Percentiles rank a stretch among this genome's conserved stretches.
These are phyloP conservation scores for Lepidocyrtinus sp. DNA, from an alignment of 2,888 invertebrate species.

Conservation along the genomic window DNA sequence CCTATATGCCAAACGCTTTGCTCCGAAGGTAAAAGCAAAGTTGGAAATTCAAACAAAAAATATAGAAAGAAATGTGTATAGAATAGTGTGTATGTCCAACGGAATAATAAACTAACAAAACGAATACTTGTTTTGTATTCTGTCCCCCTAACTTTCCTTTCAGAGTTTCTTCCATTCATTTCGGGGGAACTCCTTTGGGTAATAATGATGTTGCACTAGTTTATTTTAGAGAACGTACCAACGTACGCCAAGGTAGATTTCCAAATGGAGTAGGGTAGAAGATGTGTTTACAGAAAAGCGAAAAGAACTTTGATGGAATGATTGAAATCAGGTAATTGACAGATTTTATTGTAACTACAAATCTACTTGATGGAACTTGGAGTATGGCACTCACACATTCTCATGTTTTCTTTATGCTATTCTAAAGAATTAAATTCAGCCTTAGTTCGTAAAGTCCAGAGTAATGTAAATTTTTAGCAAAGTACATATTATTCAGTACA, in stretches of 20 bases:
- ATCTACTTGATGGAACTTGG: too few relatives aligned
- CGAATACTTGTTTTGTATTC: conserved; percentile 36
- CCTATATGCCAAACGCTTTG: conserved; percentile 29
- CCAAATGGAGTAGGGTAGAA: conserved; percentile 23
- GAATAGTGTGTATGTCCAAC: conserved; percentile 32
- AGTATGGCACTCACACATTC: too few relatives aligned
- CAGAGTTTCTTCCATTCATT: conserved; percentile 25
- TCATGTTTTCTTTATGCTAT: too few relatives aligned
- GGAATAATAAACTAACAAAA: conserved; percentile 47
- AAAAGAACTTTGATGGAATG: conserved; percentile 40
- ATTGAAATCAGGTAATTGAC: conserved; percentile 19
- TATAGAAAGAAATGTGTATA: conserved; percentile 8
- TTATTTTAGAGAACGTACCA: background rate
- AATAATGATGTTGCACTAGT: conserved; percentile 37
- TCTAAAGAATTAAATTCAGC: too few relatives aligned
- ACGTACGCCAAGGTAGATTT: too few relatives aligned
- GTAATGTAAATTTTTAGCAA: too few relatives aligned
- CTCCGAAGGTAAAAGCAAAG: conserved; percentile 28
- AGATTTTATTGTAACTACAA: background rate
- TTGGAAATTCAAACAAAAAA: conserved; percentile 32
- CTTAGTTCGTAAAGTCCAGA: too few relatives aligned
- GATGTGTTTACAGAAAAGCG: conserved; percentile 19
- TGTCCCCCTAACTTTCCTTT: conserved; percentile 37
- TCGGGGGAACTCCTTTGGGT: conserved; percentile 34
- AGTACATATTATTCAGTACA: too few relatives aligned